Conservation (phyloP, 2,113 vertebrate species). For the Carettochelys insculpta region DNA sequence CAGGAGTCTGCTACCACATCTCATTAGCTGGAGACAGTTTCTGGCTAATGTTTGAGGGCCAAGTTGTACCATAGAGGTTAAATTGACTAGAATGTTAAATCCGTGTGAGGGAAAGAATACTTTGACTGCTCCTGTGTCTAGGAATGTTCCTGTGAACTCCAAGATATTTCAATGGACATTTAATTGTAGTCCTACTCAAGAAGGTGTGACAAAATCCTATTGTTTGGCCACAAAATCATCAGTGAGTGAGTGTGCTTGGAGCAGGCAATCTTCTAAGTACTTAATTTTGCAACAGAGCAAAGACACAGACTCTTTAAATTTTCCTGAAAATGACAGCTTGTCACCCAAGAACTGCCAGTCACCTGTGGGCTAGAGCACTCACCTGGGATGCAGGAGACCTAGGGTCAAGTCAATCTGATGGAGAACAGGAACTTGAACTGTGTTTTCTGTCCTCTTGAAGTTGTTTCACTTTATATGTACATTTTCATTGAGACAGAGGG, state of each 20-base stretch:
- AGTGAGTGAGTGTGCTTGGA: not conserved
- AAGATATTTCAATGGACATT: not conserved
- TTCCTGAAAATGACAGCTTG: not conserved
- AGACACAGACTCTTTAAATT: not conserved
- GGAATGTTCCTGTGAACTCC: not conserved
- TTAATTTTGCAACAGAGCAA: not conserved
- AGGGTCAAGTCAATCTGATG: not conserved
- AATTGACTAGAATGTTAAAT: not conserved
- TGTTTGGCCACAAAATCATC: not conserved
- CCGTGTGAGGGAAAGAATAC: not conserved
- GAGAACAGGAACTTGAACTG: not conserved
- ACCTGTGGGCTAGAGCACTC: not conserved
- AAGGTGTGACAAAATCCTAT: not conserved
- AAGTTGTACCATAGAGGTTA: not conserved
- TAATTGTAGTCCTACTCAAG: not conserved
- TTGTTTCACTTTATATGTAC: not conserved
- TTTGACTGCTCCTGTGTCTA: not conserved
- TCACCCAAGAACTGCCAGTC: not conserved
- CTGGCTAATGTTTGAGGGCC: not conserved
- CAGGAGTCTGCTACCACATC: not conserved
- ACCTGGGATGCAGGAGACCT: not conserved
- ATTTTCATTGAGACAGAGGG: not conserved
- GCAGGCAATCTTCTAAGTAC: not conserved
- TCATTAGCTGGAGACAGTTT: not conserved
- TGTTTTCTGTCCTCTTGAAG: not conserved